Percentiles rank a stretch among this genome's conserved stretches.
phyloP scores from a whole-genome alignment of 2,113 vertebrate genomes.

The Myotis yumanensis region DNA sequence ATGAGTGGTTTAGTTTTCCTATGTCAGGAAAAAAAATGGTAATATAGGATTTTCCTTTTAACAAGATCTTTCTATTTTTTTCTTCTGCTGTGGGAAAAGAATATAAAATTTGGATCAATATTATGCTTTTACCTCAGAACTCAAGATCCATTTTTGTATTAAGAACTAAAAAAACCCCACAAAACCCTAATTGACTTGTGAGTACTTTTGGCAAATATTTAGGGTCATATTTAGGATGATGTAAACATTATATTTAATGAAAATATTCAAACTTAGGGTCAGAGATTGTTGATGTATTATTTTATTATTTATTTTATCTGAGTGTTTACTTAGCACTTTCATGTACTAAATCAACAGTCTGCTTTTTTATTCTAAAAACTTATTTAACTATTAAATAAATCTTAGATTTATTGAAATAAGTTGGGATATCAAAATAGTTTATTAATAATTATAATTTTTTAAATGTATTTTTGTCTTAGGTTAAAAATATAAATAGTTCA shows the following conservation, averaged over 20 bases:
- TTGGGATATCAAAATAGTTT: conserved; percentile 33
- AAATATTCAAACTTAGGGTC: neutral
- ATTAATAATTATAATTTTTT: neutral
- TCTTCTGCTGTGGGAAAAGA: conserved; percentile 33
- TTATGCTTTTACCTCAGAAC: neutral
- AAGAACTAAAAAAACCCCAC: neutral
- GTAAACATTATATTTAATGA: neutral
- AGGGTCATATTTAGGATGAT: conserved; percentile 26
- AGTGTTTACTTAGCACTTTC: neutral
- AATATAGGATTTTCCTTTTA: conserved; percentile 1
- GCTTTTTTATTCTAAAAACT: conserved; percentile 14
- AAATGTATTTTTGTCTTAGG: conserved; percentile 39
- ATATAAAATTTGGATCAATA: conserved; percentile 10
- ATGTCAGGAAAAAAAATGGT: neutral
- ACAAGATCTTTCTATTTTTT: conserved; percentile 7
- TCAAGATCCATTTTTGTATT: neutral
- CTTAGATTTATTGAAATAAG: conserved; percentile 31
- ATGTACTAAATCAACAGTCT: neutral
- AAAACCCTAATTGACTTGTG: neutral
- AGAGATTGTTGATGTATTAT: neutral
- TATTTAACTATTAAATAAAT: conserved; percentile 29
- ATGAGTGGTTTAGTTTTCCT: neutral
- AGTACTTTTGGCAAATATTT: conserved; percentile 3
- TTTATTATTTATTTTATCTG: neutral
- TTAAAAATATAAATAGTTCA: conserved; percentile 30